Evolutionary conservation across 2,888 invertebrate genomes (phyloP), one percentile per base, ranked within the genome.

Genomic region (Adineta ricciae): DNA sequence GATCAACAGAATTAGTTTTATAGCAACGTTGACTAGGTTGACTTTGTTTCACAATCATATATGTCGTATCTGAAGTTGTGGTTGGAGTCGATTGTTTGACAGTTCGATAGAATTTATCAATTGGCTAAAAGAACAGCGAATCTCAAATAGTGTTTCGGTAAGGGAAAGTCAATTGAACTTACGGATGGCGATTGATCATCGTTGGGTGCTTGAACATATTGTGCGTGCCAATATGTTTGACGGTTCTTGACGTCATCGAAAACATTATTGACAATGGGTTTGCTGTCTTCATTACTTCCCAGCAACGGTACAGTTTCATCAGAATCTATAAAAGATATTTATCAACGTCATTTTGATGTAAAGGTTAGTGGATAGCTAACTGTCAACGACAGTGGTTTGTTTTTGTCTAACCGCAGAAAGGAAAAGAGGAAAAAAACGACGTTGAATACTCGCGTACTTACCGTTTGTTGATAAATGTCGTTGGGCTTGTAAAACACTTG

Each of bases 401-500:
- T 32, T 64, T 32, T 32, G 52, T 64, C 14, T 64, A 64, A 64
- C 64, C 64, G 14, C 64, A 64, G 27, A n/a, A 56, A 7, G 32
- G 11, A 64, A 14, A 64, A 32, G 19, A 2, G 1, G 24, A 52
- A 21, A 52, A 52, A 52, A 21, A 52, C 21, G 9, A 64, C n/a
- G n/a, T n/a, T n/a, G n/a, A 64, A 72, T 1, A 46, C 46, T 46
- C 11, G 11, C 11, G 9, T 9, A 27, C 56, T 41, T 78, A 78
- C 78, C 78, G 24, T 38, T 78, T 0, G 78, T 78, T 11, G 78
- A 78, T 78, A 78, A 41, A 41, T 41, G 38, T 78, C 24, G 24
- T 41, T 78, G 78, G 9, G 41, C 41, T 78, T 78, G 78, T 78
- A 78, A 78, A 78, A 78, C 78, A 78, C 78, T 78, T 78, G 78